A percentile compares a stretch with the other conserved stretches of the same genome.
These are phyloP conservation scores for Halichondria panicea DNA, from an alignment of 37 sponge, comb jelly and placozoan species.

Conservation along the genomic window DNA sequence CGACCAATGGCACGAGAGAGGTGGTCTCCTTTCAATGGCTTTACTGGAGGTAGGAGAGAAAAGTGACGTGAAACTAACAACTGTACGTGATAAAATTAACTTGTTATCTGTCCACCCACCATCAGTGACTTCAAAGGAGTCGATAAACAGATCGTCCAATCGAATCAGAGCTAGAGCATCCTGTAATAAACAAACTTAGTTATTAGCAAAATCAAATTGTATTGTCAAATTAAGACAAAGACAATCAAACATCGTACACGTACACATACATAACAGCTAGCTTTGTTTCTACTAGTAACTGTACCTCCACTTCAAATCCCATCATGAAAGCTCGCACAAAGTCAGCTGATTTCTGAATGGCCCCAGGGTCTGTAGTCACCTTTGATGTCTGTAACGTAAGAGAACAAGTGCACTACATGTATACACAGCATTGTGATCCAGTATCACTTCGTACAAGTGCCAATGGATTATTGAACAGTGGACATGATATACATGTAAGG, in stretches of 20 bases:
- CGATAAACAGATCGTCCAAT: conserved; percentile 95
- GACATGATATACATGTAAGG: no score
- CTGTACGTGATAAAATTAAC: not conserved
- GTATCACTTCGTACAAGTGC: not conserved
- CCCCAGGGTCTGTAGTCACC: conserved; percentile 84
- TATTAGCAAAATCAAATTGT: no score
- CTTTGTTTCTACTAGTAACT: not conserved
- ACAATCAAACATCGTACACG: not conserved
- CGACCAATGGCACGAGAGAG: conserved; percentile 97
- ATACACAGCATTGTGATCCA: not conserved
- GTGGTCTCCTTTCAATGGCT: conserved; percentile 97
- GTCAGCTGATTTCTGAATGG: conserved; percentile 96
- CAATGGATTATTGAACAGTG: no score
- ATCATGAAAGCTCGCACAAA: conserved; percentile 96
- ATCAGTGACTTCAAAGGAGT: conserved; percentile 95
- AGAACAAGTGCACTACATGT: no score
- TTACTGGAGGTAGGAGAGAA: conserved; percentile 55
- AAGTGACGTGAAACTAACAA: not conserved
- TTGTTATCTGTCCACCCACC: conserved; percentile 37
- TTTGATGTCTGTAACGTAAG: conserved; percentile 71
- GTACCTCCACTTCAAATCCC: conserved; percentile 92
- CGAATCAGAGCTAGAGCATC: conserved; percentile 96
- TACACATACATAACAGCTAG: conserved; percentile 17
- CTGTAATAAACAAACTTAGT: conserved; percentile 42
- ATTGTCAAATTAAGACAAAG: no score